Evolutionary conservation across 1,140 invertebrate genomes (phyloP).

Genomic region (Capitella teleta): DNA sequence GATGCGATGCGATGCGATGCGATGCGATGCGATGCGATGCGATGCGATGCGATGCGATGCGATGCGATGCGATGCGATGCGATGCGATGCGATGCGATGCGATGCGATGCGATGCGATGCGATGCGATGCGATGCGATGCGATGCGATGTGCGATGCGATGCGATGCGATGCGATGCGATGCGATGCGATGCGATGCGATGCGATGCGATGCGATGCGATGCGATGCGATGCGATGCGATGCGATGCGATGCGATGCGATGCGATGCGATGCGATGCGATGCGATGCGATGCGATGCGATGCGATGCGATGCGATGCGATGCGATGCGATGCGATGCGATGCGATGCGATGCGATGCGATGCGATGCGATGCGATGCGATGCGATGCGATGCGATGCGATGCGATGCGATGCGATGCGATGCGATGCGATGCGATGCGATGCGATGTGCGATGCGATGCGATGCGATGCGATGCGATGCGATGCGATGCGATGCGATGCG

Average conservation of each 20-base stretch:
- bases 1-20: conserved; percentile 5
- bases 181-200: conserved; percentile 6
- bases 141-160: conserved; percentile 6
- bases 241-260: conserved; percentile 6
- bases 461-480: conserved; percentile 8
- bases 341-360: conserved; percentile 9
- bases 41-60: conserved; percentile 3
- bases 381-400: conserved; percentile 3
- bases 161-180: conserved; percentile 6
- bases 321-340: conserved; percentile 8
- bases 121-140: conserved; percentile 6
- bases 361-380: conserved; percentile 1
- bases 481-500: conserved; percentile 8
- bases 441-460: conserved; percentile 6
- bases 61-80: conserved; percentile 5
- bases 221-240: conserved; percentile 6
- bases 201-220: conserved; percentile 6
- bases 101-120: conserved; percentile 6
- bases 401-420: conserved; percentile 1
- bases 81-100: conserved; percentile 6
- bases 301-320: conserved; percentile 8
- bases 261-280: conserved; percentile 4
- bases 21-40: conserved; percentile 1
- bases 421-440: not conserved
- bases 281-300: conserved; percentile 6